phyloP scores from a whole-genome alignment of 2,113 vertebrate species.

The Gyps fulvus region DNA sequence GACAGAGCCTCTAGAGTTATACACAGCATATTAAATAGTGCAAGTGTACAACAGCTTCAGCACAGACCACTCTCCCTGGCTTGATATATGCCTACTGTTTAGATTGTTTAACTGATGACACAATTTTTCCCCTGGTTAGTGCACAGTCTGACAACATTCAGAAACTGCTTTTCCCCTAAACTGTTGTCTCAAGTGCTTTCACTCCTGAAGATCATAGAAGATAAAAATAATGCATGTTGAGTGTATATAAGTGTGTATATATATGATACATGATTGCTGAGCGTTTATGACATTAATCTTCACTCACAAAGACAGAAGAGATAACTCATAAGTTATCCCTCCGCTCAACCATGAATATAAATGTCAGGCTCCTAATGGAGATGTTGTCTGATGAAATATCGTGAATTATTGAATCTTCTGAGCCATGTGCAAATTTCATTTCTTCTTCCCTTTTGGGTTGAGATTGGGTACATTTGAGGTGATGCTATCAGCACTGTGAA shows the following conservation, averaged over 20 bases:
- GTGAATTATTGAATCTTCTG: slow-evolving; percentile 33
- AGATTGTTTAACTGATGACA: not conserved
- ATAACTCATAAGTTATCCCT: slow-evolving; percentile 56
- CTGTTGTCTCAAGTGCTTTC: slow-evolving; percentile 30
- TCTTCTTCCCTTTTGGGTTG: slow-evolving; percentile 25
- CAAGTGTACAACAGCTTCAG: not conserved
- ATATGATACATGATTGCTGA: slow-evolving; percentile 36
- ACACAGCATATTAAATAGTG: not conserved
- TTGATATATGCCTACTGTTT: not conserved
- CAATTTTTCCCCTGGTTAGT: not conserved
- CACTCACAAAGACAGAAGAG: slow-evolving; percentile 58
- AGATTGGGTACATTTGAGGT: slow-evolving; percentile 28
- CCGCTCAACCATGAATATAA: slow-evolving; percentile 62
- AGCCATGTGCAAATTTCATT: slow-evolving; percentile 50
- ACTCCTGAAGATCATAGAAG: not conserved
- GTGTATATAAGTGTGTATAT: not conserved
- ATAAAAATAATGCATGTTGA: slow-evolving; percentile 55
- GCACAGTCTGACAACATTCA: slow-evolving; percentile 12
- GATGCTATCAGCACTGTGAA: slow-evolving; percentile 1
- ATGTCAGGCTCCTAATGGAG: slow-evolving; percentile 56
- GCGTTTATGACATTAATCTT: slow-evolving; percentile 67
- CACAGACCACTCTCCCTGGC: not conserved
- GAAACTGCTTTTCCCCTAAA: slow-evolving; percentile 1
- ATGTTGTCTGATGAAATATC: slow-evolving; percentile 61
- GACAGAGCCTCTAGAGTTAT: not conserved